phyloP scores from a whole-genome alignment of 2,797 vertebrate species.

The Cebuella pygmaea region DNA sequence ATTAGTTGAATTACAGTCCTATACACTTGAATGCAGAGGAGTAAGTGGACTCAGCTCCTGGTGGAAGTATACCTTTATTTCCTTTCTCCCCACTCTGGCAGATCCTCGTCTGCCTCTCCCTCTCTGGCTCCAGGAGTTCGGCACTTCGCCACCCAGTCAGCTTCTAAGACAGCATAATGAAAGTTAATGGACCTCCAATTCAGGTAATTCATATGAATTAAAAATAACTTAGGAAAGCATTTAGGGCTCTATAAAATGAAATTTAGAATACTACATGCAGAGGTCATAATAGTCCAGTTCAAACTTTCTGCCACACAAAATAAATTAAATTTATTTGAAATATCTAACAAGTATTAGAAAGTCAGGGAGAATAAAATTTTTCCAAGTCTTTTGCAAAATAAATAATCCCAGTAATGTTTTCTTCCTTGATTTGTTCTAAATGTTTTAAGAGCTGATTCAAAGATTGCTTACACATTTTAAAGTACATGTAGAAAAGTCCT shows the following conservation, averaged over 20 bases:
- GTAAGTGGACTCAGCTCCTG: not conserved
- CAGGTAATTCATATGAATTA: slow-evolving; percentile 78
- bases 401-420: not conserved
- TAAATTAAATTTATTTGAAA: slow-evolving; percentile 50
- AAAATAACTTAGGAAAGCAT: slow-evolving; percentile 80
- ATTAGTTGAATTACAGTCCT: not conserved
- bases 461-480: not conserved
- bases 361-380: slow-evolving; percentile 52
- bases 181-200: slow-evolving; percentile 78
- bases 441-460: not conserved
- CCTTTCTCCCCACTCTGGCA: not conserved
- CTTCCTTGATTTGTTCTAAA: not conserved
- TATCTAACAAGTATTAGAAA: slow-evolving; percentile 55
- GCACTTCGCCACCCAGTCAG: slow-evolving; percentile 50
- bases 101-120: not conserved
- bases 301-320: slow-evolving; percentile 60
- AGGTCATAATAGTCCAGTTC: slow-evolving; percentile 62
- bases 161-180: slow-evolving; percentile 61
- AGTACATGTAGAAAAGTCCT: not conserved
- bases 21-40: not conserved
- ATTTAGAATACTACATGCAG: slow-evolving; percentile 71
- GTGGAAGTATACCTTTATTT: not conserved
- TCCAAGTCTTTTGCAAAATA: not conserved
- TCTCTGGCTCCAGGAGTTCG: slow-evolving; percentile 7
- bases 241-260: slow-evolving; percentile 74